These are phyloP conservation scores for Clupea harengus DNA, from an alignment of 2,113 vertebrate genomes.

Conservation along the genomic window DNA sequence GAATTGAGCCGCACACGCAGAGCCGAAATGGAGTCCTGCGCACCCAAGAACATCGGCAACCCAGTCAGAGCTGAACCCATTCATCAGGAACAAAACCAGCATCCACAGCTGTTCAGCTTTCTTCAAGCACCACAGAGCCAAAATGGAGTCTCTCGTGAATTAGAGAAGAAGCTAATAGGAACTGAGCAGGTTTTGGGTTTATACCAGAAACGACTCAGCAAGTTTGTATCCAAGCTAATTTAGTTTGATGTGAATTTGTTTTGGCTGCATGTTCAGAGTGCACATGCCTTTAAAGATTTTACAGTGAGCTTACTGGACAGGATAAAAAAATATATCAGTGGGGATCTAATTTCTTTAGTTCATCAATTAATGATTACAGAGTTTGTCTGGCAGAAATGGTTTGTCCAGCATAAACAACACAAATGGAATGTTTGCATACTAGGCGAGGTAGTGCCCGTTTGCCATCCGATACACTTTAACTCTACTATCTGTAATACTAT, in stretches of 20 bases:
- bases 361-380: not conserved
- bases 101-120: not conserved
- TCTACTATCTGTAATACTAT: too few relatives aligned
- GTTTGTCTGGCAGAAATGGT: not conserved
- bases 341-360: not conserved
- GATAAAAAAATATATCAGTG: not conserved
- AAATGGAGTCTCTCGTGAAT: not conserved
- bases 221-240: not conserved
- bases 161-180: too few relatives aligned
- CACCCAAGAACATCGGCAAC: not conserved
- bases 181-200: not conserved
- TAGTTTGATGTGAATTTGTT: not conserved
- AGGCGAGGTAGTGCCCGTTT: not conserved
- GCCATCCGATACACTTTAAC: too few relatives aligned
- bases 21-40: slow-evolving; percentile 65
- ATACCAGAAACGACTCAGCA: not conserved
- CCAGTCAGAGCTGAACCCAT: not conserved
- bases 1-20: slow-evolving; percentile 53
- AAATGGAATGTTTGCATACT: not conserved
- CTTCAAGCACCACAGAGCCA: not conserved
- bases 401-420: not conserved
- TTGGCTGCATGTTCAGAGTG: not conserved
- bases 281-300: not conserved
- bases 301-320: too few relatives aligned
- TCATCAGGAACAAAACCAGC: not conserved